Evolutionary conservation across 1,140 invertebrate genomes (phyloP).

Genomic region (Trypoxylus dichotomus): DNA sequence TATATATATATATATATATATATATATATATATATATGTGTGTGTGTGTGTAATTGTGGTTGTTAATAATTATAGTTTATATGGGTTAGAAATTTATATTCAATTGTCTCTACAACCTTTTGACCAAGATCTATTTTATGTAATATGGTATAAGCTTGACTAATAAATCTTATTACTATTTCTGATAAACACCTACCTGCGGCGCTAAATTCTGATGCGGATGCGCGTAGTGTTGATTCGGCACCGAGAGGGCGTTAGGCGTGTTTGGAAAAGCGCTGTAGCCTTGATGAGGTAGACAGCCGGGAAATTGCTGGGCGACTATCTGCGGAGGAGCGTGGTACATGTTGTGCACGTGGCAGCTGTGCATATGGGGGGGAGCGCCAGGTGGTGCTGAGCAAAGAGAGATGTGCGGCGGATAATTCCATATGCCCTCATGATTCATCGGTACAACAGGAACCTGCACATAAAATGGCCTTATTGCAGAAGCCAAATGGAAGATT

Average conservation of each 20-base stretch:
- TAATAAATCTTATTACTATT: neutral
- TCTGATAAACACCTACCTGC: constrained; percentile 39
- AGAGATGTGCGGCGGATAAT: constrained; percentile 56
- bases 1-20: no score
- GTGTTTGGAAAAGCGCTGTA: constrained; percentile 50
- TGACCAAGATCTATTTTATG: no score
- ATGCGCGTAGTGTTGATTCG: constrained; percentile 52
- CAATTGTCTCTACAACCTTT: no score
- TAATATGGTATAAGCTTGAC: no score
- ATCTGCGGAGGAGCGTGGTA: constrained; percentile 48
- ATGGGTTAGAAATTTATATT: no score
- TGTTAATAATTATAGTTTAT: no score
- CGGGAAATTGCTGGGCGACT: constrained; percentile 51
- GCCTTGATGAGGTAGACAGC: constrained; percentile 51
- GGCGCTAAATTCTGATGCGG: constrained; percentile 50
- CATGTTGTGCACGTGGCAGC: constrained; percentile 56
- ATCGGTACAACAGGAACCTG: constrained; percentile 65
- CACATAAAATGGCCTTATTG: neutral
- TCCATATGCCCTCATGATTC: constrained; percentile 59
- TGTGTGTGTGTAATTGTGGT: no score
- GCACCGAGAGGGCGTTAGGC: constrained; percentile 44
- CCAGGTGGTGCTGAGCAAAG: constrained; percentile 57
- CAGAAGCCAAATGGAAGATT: no score
- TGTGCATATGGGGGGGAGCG: constrained; percentile 57
- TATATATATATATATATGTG: no score